Conservation (phyloP, 2,113 vertebrate species). For the Oryzias javanicus region DNA sequence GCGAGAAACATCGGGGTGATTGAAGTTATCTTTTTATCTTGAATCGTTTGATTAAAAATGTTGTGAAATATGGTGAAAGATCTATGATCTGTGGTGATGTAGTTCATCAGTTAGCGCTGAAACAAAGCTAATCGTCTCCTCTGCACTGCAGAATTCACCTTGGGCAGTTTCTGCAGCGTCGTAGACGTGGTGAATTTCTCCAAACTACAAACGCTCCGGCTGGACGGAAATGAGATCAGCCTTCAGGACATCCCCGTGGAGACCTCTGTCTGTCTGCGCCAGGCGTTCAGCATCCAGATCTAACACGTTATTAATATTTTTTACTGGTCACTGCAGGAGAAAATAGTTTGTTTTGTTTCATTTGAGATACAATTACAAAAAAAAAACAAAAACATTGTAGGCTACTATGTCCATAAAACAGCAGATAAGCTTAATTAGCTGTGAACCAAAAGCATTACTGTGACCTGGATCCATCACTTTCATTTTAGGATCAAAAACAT, state of each 20-base stretch:
- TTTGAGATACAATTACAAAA: too few species aligned
- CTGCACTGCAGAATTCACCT: constrained; percentile 83
- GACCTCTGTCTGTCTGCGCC: constrained; percentile 84
- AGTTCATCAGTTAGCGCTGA: not conserved
- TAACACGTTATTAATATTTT: constrained; percentile 45
- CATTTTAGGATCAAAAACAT: constrained; percentile 19
- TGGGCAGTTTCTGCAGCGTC: constrained; percentile 90
- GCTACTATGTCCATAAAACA: constrained; percentile 4
- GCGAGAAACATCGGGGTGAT: too few species aligned
- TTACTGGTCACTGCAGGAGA: constrained; percentile 10
- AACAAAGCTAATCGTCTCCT: not conserved
- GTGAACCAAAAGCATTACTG: not conserved
- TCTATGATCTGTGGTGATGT: not conserved
- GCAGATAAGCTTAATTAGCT: not conserved
- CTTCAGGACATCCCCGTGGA: constrained; percentile 81
- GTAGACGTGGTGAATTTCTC: constrained; percentile 91
- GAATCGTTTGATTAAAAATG: not conserved
- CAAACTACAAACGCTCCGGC: constrained; percentile 85
- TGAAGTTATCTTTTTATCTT: not conserved
- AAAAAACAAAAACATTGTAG: too few species aligned
- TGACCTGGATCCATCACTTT: constrained; percentile 18
- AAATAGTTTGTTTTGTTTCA: too few species aligned
- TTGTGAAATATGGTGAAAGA: too few species aligned
- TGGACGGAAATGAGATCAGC: constrained; percentile 89
- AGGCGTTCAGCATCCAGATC: constrained; percentile 84